phyloP scores from a whole-genome alignment of 2,797 vertebrate genomes.

The Tamandua tetradactyla region DNA sequence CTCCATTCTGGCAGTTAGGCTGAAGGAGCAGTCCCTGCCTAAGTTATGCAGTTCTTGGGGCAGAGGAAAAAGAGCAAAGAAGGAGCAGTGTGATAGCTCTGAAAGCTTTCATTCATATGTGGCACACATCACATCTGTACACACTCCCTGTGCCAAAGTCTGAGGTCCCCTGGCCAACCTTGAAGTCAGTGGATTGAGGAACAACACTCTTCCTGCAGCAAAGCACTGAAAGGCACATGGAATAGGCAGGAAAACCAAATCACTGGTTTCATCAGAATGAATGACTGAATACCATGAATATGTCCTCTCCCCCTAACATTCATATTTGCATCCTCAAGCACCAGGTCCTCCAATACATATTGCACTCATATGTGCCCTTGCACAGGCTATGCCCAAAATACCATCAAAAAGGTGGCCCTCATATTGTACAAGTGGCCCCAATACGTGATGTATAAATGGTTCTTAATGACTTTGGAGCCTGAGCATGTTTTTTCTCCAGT shows the following conservation, averaged over 20 bases:
- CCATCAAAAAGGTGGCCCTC: neutral
- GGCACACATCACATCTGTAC: neutral
- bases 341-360: neutral
- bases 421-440: neutral
- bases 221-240: neutral
- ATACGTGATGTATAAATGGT: neutral
- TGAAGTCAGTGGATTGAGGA: neutral
- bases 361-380: neutral
- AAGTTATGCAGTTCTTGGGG: neutral
- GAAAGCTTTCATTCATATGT: neutral
- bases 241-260: neutral
- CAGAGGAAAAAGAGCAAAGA: neutral
- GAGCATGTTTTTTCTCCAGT: neutral
- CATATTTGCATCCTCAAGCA: no score
- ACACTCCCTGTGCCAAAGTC: neutral
- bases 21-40: neutral
- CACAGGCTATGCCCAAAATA: neutral
- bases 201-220: neutral
- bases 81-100: neutral
- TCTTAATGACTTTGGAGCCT: neutral
- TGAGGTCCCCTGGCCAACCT: neutral
- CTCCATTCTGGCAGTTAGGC: neutral
- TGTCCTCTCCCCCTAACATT: no score
- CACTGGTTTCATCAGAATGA: neutral
- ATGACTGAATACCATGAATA: neutral